A percentile compares a stretch with the other conserved stretches of the same genome.
These are phyloP conservation scores for Dinocampus coccinellae DNA, from an alignment of 2,888 invertebrate genomes.

Conservation along the genomic window DNA sequence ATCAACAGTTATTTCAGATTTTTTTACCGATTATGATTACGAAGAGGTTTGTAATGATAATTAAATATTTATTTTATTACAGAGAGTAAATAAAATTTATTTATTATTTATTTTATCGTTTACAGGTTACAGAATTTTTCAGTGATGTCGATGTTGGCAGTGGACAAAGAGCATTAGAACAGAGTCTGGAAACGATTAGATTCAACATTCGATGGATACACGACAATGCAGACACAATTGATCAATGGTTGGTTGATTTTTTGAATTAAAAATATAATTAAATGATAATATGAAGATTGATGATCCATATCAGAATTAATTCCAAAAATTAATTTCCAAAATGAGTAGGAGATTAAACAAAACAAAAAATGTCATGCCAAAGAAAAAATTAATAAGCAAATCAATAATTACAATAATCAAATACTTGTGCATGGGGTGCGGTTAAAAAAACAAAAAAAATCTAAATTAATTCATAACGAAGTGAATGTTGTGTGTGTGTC, in stretches of 20 bases:
- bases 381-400: neutral
- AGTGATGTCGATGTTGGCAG: constrained; percentile 72
- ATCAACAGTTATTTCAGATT: constrained; percentile 76
- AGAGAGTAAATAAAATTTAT: constrained; percentile 28
- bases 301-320: constrained; percentile 2
- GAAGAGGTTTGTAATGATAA: constrained; percentile 74
- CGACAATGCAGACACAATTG: constrained; percentile 71
- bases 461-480: constrained; percentile 6
- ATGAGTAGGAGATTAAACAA: neutral
- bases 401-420: neutral
- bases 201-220: constrained; percentile 87
- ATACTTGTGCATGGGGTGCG: neutral
- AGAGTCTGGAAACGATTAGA: constrained; percentile 84
- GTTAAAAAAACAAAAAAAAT: neutral
- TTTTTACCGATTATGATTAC: constrained; percentile 82
- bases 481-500: constrained; percentile 45
- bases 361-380: constrained; percentile 18
- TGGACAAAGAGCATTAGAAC: constrained; percentile 76
- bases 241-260: constrained; percentile 71
- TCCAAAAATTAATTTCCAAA: constrained; percentile 1
- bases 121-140: constrained; percentile 76
- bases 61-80: constrained; percentile 9
- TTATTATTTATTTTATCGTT: constrained; percentile 45
- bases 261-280: constrained; percentile 45
- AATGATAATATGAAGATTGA: constrained; percentile 8